Percentiles rank a stretch among this genome's conserved stretches.
Conservation (phyloP, 2,797 vertebrate genomes). For the Euthynnus affinis region DNA sequence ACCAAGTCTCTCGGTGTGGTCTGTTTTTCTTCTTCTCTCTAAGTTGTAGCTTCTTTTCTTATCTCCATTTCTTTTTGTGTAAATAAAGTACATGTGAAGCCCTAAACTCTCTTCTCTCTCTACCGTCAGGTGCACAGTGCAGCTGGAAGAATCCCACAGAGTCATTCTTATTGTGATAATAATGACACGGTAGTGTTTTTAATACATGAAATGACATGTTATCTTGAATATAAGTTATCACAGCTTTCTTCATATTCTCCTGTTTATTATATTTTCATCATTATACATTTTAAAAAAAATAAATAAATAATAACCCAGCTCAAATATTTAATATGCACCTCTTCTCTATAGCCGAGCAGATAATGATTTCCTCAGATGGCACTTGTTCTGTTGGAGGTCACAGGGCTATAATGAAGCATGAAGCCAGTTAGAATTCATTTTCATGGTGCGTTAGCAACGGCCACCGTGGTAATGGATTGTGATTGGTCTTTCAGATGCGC, state of each 20-base stretch:
- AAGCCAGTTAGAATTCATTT: slow-evolving; percentile 60
- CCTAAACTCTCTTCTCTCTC: not conserved
- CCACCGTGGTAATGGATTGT: slow-evolving; percentile 50
- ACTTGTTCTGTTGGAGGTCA: slow-evolving; percentile 44
- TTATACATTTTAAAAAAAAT: not conserved
- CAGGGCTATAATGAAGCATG: slow-evolving; percentile 48
- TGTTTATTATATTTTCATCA: not conserved
- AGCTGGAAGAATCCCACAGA: not conserved
- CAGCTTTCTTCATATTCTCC: not conserved
- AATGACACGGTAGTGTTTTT: not conserved
- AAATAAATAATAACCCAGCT: not conserved
- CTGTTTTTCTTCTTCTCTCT: slow-evolving; percentile 7
- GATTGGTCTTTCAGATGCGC: slow-evolving; percentile 22
- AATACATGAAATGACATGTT: not conserved
- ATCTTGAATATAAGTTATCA: not conserved
- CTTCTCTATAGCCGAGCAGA: not conserved
- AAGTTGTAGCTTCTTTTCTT: slow-evolving; percentile 1
- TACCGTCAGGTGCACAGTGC: not conserved
- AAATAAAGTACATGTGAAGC: slow-evolving; percentile 22
- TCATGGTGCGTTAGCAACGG: slow-evolving; percentile 38
- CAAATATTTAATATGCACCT: not conserved
- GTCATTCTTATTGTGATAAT: not conserved
- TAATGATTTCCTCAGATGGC: slow-evolving; percentile 7
- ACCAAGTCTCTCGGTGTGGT: slow-evolving; percentile 15
- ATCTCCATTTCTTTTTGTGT: slow-evolving; percentile 9